Conservation (phyloP, 1,140 invertebrate species). For the Phenacoccus solenopsis region DNA sequence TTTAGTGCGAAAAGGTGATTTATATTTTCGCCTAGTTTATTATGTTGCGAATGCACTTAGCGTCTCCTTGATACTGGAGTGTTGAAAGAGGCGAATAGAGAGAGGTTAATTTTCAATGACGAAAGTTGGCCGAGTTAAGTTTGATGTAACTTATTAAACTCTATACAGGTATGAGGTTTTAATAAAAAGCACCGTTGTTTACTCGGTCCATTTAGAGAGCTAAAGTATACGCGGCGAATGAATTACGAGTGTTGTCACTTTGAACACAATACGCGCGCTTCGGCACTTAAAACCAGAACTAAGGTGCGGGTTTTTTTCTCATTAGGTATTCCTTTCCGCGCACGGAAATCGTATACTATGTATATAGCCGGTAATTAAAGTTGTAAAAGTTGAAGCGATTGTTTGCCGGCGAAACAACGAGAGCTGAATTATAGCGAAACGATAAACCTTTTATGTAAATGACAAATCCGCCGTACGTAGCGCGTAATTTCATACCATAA, state of each 20-base stretch:
- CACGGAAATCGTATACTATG: too few relatives aligned
- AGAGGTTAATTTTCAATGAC: too few relatives aligned
- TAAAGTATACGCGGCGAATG: not conserved
- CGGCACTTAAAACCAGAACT: too few relatives aligned
- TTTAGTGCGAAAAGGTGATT: not conserved
- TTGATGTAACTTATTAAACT: too few relatives aligned
- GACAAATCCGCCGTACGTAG: not conserved
- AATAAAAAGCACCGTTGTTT: too few relatives aligned
- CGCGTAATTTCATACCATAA: not conserved
- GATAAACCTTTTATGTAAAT: conserved; percentile 3
- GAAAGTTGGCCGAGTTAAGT: too few relatives aligned
- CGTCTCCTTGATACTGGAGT: too few relatives aligned
- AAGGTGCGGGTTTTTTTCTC: not conserved
- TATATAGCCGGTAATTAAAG: not conserved
- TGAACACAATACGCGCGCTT: too few relatives aligned
- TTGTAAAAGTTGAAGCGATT: not conserved
- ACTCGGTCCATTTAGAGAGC: too few relatives aligned
- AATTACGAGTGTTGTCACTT: not conserved
- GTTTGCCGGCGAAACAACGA: not conserved
- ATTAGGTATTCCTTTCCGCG: not conserved
- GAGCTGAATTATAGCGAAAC: not conserved
- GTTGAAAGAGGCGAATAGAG: too few relatives aligned
- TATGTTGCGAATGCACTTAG: too few relatives aligned
- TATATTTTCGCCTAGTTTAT: not conserved
- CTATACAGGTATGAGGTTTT: too few relatives aligned